A percentile compares a stretch with the other conserved stretches of the same genome.
phyloP scores from a whole-genome alignment of 2,888 invertebrate species.

The Melieria omissa region DNA sequence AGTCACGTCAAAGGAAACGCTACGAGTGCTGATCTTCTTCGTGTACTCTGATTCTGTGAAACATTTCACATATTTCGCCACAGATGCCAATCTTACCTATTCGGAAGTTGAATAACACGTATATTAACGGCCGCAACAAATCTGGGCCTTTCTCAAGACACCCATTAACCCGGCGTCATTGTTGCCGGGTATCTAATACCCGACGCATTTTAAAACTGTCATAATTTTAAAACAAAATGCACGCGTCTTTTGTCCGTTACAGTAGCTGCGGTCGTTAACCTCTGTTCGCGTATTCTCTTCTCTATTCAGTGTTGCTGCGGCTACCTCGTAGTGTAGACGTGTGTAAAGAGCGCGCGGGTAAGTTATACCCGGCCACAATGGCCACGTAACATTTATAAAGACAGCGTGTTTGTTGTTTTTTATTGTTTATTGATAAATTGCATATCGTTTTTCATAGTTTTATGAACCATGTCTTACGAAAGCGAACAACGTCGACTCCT shows the following conservation, averaged over 20 bases:
- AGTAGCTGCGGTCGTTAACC: constrained; percentile 1
- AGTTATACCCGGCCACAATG: constrained; percentile 7
- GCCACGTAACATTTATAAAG: neutral
- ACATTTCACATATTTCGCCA: constrained; percentile 52
- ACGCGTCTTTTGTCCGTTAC: neutral
- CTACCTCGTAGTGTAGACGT: neutral
- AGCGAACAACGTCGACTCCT: constrained; percentile 5
- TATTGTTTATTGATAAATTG: neutral
- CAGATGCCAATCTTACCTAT: constrained; percentile 54
- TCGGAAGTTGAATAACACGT: constrained; percentile 59
- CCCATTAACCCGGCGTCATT: too few species aligned
- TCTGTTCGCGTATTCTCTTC: neutral
- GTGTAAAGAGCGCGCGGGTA: neutral
- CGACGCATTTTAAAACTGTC: too few species aligned
- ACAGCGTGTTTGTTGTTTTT: neutral
- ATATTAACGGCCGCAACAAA: constrained; percentile 52
- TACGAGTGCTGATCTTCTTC: constrained; percentile 52
- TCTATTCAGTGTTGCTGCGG: neutral
- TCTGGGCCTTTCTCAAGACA: constrained; percentile 56
- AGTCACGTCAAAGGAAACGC: constrained; percentile 51
- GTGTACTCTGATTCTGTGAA: constrained; percentile 47
- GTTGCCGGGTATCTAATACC: too few species aligned
- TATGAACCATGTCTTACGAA: neutral
- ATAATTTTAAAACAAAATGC: constrained; percentile 7
- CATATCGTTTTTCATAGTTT: constrained; percentile 1